Conservation (phyloP, 2,113 vertebrate species). For the Aegypius monachus region DNA sequence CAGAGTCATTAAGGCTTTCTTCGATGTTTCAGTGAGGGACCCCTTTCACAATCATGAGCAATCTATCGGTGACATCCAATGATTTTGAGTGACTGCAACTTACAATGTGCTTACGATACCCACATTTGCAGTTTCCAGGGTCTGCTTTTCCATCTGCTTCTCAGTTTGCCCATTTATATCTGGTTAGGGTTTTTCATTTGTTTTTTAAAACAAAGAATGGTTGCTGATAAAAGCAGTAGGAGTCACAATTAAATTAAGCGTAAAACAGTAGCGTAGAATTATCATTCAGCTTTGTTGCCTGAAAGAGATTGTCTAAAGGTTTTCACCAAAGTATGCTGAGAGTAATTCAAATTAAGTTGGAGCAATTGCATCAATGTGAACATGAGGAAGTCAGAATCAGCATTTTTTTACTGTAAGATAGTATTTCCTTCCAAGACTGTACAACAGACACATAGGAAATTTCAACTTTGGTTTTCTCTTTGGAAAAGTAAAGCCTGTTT, state of each 20-base stretch:
- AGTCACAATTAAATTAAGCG: not conserved
- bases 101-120: not conserved
- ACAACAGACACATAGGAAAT: not conserved
- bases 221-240: not conserved
- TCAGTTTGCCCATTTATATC: not conserved
- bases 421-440: not conserved
- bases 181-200: not conserved
- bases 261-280: not conserved
- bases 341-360: not conserved
- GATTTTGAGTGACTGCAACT: not conserved
- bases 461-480: not conserved
- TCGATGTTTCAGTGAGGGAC: not conserved
- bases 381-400: not conserved
- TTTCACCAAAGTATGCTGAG: not conserved
- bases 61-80: not conserved
- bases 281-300: not conserved
- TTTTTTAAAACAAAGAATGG: not conserved
- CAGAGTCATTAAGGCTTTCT: not conserved
- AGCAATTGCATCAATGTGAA: not conserved
- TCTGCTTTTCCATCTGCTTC: not conserved
- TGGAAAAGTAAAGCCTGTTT: not conserved
- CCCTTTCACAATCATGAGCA: not conserved
- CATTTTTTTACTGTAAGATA: not conserved
- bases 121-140: not conserved
- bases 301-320: not conserved